These are phyloP conservation scores for Carassius gibelio DNA, from an alignment of 2,113 vertebrate genomes.

Conservation along the genomic window DNA sequence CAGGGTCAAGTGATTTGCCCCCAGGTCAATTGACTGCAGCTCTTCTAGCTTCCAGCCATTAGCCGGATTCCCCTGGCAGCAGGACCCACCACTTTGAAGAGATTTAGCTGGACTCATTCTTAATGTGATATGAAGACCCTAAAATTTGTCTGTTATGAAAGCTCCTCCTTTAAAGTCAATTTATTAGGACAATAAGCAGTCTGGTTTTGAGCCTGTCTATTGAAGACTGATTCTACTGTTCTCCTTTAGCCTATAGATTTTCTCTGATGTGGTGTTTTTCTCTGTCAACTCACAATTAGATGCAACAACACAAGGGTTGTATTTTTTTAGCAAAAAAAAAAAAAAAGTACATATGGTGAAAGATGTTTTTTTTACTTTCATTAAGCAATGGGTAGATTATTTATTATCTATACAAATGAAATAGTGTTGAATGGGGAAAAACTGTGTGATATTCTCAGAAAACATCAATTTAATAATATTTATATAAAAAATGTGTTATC, in stretches of 20 bases:
- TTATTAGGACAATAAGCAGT: constrained; percentile 39
- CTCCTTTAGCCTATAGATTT: constrained; percentile 38
- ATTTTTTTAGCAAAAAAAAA: too few relatives aligned
- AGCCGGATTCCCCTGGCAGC: constrained; percentile 50
- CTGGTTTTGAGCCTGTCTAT: constrained; percentile 22
- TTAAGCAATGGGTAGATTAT: too few relatives aligned
- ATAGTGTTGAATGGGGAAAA: too few relatives aligned
- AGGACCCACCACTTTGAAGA: constrained; percentile 36
- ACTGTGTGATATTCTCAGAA: too few relatives aligned
- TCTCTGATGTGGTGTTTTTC: constrained; percentile 41
- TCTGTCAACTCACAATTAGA: constrained; percentile 5
- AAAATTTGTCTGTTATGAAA: constrained; percentile 67
- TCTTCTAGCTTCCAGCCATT: constrained; percentile 67
- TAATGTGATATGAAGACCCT: constrained; percentile 72
- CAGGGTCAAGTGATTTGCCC: constrained; percentile 78
- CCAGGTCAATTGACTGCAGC: constrained; percentile 76
- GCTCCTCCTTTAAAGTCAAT: constrained; percentile 47
- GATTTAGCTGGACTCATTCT: constrained; percentile 60
- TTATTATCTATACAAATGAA: too few relatives aligned
- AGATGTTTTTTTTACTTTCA: too few relatives aligned
- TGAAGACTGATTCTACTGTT: constrained; percentile 9
- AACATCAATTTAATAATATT: too few relatives aligned
- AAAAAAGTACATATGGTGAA: too few relatives aligned
- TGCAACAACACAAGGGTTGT: not conserved
- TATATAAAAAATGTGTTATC: too few relatives aligned